phyloP scores from a whole-genome alignment of 2,888 invertebrate species.

The Xanthia togata region DNA sequence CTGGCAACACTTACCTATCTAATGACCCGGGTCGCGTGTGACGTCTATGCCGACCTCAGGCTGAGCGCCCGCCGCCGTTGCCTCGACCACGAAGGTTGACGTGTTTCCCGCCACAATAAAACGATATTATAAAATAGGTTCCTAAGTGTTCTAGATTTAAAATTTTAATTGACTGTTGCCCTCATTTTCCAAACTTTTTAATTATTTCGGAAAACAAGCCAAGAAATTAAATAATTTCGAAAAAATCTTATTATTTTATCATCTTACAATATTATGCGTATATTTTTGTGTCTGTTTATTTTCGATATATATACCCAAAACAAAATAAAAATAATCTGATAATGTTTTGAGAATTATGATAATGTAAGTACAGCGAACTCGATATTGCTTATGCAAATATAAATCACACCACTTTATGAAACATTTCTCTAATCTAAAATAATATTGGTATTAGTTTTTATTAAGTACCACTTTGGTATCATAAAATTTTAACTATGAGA shows the following conservation, averaged over 20 bases:
- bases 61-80: conserved; percentile 62
- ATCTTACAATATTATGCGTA: neutral
- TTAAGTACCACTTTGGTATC: neutral
- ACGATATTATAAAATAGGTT: conserved; percentile 29
- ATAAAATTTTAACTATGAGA: no score
- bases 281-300: conserved; percentile 18
- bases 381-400: conserved; percentile 13
- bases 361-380: conserved; percentile 5
- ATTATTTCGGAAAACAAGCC: neutral
- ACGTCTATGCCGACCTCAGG: conserved; percentile 83
- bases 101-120: conserved; percentile 71
- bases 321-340: conserved; percentile 31
- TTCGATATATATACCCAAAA: conserved; percentile 10
- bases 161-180: conserved; percentile 4
- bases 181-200: neutral
- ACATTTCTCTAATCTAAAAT: conserved; percentile 8
- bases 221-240: neutral
- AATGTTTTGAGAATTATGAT: conserved; percentile 27
- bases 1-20: conserved; percentile 68
- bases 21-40: conserved; percentile 83
- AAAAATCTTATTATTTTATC: neutral
- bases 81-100: conserved; percentile 77
- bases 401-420: neutral
- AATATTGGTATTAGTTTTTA: neutral
- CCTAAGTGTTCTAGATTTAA: conserved; percentile 23